A percentile compares a stretch with the other conserved stretches of the same genome.
Evolutionary conservation across 2,888 invertebrate species (phyloP).

Genomic region (Stenoptilia bipunctidactyla): DNA sequence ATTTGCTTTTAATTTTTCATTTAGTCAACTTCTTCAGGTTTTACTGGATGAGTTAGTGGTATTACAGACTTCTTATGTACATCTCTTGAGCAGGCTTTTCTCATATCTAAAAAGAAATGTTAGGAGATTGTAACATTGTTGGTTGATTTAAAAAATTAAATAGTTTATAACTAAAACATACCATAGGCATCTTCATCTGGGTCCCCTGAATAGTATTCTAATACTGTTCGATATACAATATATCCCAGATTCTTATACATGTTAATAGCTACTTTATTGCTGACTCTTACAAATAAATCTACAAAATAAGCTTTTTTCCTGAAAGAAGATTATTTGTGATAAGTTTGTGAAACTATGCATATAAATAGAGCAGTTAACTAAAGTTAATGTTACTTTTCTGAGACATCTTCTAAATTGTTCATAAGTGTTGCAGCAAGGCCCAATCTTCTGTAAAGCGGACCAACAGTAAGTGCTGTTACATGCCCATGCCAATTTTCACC

Average conservation of each 20-base stretch:
- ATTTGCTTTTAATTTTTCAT: not conserved
- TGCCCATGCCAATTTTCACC: conserved; percentile 99
- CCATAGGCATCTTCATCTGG: conserved; percentile 99
- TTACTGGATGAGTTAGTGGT: conserved; percentile 93
- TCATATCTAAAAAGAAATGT: conserved; percentile 96
- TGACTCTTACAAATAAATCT: conserved; percentile 97
- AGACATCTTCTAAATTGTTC: conserved; percentile 94
- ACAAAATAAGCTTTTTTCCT: conserved; percentile 98
- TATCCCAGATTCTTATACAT: conserved; percentile 98
- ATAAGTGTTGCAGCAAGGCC: conserved; percentile 94
- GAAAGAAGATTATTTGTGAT: conserved; percentile 30
- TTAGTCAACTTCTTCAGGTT: conserved; percentile 93
- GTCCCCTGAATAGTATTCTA: conserved; percentile 98
- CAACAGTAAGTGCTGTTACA: conserved; percentile 97
- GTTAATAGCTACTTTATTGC: conserved; percentile 96
- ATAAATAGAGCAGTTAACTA: not conserved
- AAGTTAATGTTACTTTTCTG: conserved; percentile 80
- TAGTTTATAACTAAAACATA: too few species aligned
- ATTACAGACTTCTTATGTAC: conserved; percentile 91
- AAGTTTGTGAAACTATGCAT: not conserved
- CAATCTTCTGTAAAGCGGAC: conserved; percentile 92
- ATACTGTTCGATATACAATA: conserved; percentile 93
- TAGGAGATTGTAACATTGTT: too few species aligned
- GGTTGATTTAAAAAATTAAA: too few species aligned
- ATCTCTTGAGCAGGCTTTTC: conserved; percentile 96